Base-by-base conservation (phyloP, 30 jellyfish, hydroid and myxozoan species). In the Catostylus mosaicus region DNA sequence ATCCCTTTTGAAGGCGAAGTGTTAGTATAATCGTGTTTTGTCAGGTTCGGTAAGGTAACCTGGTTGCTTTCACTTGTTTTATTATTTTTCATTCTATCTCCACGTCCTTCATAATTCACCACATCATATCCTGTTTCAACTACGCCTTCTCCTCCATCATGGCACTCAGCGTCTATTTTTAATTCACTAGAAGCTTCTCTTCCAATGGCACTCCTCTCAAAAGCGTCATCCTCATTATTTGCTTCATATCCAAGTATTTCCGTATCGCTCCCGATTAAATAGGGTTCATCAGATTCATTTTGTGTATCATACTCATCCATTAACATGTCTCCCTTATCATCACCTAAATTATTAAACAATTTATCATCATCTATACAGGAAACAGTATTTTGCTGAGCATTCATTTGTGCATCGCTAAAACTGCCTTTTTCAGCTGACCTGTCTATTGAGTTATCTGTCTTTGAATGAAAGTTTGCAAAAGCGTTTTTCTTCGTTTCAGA, bases 21-120 rank as follows among this genome's bases (percentile, higher is more conserved):
- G 19, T 10, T 60, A 5, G 69, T 30, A 59, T 93, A 93, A 48
- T 86, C 86, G 67, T 93, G 98, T 63, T 87, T 93, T 18, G 98
- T 80, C 16, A 93, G 83, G 19, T 26, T 29, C 32, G 96, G 96
- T 7, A 30, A 33, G 7, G 29, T 22, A n/a, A n/a, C 18, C 47
- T 26, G 12, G 73, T 3, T 36, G 12, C 10, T 47, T 4, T 59
- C 2, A 10, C 27, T 72, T 24, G 47, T 9, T 69, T 40, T 40
- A 40, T 14, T 40, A 40, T 14, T 40, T 40, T 14, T 14, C 67
- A 7, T 20, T 52, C 29, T 52, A 52, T 52, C 67, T 4, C 19
- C 7, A 52, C 30, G 8, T 4, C 29, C 29, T 52, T 3, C 30
- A 52, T 16, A 9, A 7, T 10, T 52, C 30, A 16, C 3, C 30